Base-by-base conservation (phyloP, 1,140 invertebrate species). In the Zaprionus taronus region DNA sequence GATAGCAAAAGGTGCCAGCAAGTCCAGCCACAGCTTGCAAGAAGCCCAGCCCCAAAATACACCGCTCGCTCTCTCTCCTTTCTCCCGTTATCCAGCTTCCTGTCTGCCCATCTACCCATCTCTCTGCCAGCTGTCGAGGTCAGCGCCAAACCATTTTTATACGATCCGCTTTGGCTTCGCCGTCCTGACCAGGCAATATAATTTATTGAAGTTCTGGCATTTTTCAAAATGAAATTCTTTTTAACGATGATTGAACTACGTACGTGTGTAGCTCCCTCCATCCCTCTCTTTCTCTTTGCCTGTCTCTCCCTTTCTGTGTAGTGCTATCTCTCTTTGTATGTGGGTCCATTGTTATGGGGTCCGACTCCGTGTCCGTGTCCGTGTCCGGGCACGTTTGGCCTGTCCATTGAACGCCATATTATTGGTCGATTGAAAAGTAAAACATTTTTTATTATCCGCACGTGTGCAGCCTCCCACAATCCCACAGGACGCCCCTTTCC, bases 361-460 rank as follows among this genome's bases (percentile, higher is more conserved):
- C 31, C 56, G 72, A 67, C 7, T 61, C 11, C 56, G 63, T 53
- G 51, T 64, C 20, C 56, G 63, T 53, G 51, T 64, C 20, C 55
- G 69, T 36, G 74, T 47, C n/a, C 15, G 63, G 62, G 81, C 85
- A 90, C 72, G 81, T 90, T 81, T 90, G 79, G 81, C 76, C 77
- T 80, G 81, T 89, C 81, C 79, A 90, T 90, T 77, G 86, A 90
- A 85, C 82, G 81, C 76, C 82, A 90, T 89, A 89, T 89, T 89
- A 90, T 89, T 89, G 85, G 85, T 89, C 85, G 85, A 89, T 89
- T 89, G 85, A 89, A 89, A 89, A 89, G 85, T 90, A 90, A 90
- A 90, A 89, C 85, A 87, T 87, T 87, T 87, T 87, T 87, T 87
- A 87, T 87, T 89, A 87, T 87, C 84, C 78, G 75, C 84, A 87